phyloP scores from a whole-genome alignment of 2,888 invertebrate genomes.

The Mesorhabditis spiculigera region DNA sequence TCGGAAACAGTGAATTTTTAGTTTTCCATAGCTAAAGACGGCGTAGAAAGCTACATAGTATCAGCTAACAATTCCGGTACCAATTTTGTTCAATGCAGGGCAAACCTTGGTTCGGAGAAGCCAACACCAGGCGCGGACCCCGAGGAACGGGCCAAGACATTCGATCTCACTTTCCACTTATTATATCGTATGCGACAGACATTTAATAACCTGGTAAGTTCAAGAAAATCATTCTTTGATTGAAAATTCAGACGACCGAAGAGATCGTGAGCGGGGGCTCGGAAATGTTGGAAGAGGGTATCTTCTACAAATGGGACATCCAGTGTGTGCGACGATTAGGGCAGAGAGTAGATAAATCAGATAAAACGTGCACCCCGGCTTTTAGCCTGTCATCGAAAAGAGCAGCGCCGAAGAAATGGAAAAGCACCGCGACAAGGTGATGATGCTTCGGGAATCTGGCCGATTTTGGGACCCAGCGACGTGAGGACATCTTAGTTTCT shows the following conservation, averaged over 20 bases:
- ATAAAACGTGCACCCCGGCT: neutral
- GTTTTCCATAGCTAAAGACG: no score
- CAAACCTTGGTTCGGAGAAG: neutral
- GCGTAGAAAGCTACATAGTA: no score
- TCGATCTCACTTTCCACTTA: neutral
- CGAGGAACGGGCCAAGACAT: neutral
- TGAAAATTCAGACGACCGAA: neutral
- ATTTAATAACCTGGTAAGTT: neutral
- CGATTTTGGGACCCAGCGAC: neutral
- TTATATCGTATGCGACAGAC: neutral
- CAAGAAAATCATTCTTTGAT: neutral
- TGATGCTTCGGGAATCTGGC: neutral
- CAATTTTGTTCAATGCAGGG: no score
- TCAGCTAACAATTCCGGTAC: no score
- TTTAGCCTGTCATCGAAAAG: neutral
- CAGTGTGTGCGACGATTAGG: neutral
- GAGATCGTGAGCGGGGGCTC: slow-evolving; percentile 2
- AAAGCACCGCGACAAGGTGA: neutral
- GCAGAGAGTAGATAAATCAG: neutral
- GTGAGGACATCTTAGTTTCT: neutral
- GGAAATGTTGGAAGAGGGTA: neutral
- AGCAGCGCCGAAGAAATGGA: neutral
- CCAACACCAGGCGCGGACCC: neutral
- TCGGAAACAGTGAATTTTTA: no score
- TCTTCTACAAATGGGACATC: neutral